These are phyloP conservation scores for Cydia pomonella DNA, from an alignment of 1,140 invertebrate species.

Conservation along the genomic window DNA sequence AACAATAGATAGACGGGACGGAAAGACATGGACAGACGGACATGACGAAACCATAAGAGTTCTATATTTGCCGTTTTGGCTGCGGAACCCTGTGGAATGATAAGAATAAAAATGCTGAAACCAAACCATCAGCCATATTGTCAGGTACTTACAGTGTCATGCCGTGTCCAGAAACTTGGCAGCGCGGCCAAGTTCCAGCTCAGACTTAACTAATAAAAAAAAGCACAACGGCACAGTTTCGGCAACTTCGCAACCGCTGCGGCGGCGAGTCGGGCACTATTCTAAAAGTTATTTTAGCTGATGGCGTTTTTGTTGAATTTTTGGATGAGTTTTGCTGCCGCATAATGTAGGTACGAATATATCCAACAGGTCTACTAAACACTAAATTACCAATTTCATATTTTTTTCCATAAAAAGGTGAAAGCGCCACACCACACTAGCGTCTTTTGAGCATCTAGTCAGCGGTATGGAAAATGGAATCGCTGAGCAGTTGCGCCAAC, in stretches of 20 bases:
- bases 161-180: not conserved
- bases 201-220: constrained; percentile 31
- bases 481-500: no score
- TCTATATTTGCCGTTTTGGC: no score
- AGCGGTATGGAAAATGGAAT: no score
- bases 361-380: no score
- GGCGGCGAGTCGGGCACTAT: not conserved
- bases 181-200: not conserved
- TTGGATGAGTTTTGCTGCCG: not conserved
- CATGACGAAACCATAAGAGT: no score
- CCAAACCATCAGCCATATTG: not conserved
- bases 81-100: not conserved
- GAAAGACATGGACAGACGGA: no score
- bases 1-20: no score
- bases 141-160: not conserved
- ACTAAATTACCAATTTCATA: no score
- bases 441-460: no score
- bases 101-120: not conserved
- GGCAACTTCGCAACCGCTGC: constrained; percentile 23
- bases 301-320: not conserved
- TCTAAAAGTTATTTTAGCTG: not conserved
- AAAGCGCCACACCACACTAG: no score
- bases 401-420: no score
- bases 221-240: constrained; percentile 15
- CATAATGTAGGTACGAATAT: no score